phyloP scores from a whole-genome alignment of 2,797 vertebrate species.

The Ptychadena robeensis region DNA sequence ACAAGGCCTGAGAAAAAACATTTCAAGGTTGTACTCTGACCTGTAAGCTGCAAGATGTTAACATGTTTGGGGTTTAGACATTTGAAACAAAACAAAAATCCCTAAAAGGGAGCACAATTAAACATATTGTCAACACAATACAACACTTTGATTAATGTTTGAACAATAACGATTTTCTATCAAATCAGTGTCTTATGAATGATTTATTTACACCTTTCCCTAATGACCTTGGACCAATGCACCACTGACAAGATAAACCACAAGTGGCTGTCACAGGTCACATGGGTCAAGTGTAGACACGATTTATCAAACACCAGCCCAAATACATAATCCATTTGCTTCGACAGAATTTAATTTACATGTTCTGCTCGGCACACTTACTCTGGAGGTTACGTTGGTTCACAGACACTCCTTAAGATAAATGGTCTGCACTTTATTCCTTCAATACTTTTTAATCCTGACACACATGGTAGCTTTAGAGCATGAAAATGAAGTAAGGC shows the following conservation, averaged over 20 bases:
- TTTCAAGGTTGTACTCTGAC: no score
- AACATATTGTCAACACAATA: not conserved
- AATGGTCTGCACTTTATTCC: slow-evolving; percentile 33
- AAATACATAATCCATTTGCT: slow-evolving; percentile 50
- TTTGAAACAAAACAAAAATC: not conserved
- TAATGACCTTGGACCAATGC: slow-evolving; percentile 44
- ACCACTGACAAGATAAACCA: slow-evolving; percentile 41
- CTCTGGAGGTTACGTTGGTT: slow-evolving; percentile 32
- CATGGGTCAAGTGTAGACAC: slow-evolving; percentile 26
- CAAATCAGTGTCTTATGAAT: slow-evolving; percentile 38
- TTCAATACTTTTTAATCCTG: slow-evolving; percentile 43
- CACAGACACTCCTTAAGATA: slow-evolving; percentile 43
- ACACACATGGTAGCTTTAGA: slow-evolving; percentile 18
- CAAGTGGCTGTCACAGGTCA: slow-evolving; percentile 37
- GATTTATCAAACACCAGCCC: slow-evolving; percentile 49
- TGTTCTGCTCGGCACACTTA: slow-evolving; percentile 37
- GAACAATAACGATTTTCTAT: slow-evolving; percentile 31
- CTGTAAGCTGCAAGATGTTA: no score
- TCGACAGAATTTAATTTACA: slow-evolving; percentile 47
- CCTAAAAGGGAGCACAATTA: not conserved
- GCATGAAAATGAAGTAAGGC: not conserved
- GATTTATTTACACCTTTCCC: slow-evolving; percentile 40
- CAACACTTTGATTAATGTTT: slow-evolving; percentile 43
- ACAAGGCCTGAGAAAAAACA: no score
- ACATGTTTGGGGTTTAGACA: no score